Conservation (phyloP, 2,888 invertebrate species). For the Hecatera dysodea region DNA sequence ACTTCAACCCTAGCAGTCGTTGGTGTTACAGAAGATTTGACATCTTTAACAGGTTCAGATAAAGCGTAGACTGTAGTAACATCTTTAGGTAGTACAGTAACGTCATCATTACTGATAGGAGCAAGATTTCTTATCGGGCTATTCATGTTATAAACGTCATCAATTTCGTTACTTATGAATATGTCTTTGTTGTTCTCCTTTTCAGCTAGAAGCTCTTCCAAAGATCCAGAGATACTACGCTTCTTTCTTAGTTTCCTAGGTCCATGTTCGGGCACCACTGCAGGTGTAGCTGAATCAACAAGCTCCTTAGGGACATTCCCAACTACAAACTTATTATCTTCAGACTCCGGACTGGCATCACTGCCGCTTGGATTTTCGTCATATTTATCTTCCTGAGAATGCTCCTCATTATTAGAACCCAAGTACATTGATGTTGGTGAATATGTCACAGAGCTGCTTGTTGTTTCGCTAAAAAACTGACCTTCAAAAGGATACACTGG, state of each 20-base stretch:
- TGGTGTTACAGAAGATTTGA: slow-evolving; percentile 61
- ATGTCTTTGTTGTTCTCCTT: slow-evolving; percentile 83
- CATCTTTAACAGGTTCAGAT: slow-evolving; percentile 72
- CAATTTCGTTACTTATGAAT: slow-evolving; percentile 88
- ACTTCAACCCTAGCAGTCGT: slow-evolving; percentile 74
- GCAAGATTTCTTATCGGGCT: slow-evolving; percentile 73
- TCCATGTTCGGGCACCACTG: slow-evolving; percentile 92
- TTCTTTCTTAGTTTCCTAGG: slow-evolving; percentile 88
- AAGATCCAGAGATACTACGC: slow-evolving; percentile 80
- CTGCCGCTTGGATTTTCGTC: slow-evolving; percentile 73
- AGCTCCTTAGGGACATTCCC: slow-evolving; percentile 92
- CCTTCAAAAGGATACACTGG: slow-evolving; percentile 87
- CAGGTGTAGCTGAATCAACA: slow-evolving; percentile 89
- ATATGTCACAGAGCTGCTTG: slow-evolving; percentile 83
- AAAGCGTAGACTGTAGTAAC: slow-evolving; percentile 77
- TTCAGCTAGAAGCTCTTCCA: slow-evolving; percentile 84
- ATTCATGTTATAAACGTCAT: slow-evolving; percentile 75
- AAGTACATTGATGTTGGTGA: slow-evolving; percentile 88
- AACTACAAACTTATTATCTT: slow-evolving; percentile 92
- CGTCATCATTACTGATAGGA: slow-evolving; percentile 58
- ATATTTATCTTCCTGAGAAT: slow-evolving; percentile 80
- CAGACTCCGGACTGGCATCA: slow-evolving; percentile 71
- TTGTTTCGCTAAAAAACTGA: slow-evolving; percentile 85
- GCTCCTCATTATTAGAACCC: slow-evolving; percentile 82
- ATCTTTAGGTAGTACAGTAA: slow-evolving; percentile 69